Conservation (phyloP, 30 jellyfish, hydroid and myxozoan genomes). For the Sanderia malayensis region DNA sequence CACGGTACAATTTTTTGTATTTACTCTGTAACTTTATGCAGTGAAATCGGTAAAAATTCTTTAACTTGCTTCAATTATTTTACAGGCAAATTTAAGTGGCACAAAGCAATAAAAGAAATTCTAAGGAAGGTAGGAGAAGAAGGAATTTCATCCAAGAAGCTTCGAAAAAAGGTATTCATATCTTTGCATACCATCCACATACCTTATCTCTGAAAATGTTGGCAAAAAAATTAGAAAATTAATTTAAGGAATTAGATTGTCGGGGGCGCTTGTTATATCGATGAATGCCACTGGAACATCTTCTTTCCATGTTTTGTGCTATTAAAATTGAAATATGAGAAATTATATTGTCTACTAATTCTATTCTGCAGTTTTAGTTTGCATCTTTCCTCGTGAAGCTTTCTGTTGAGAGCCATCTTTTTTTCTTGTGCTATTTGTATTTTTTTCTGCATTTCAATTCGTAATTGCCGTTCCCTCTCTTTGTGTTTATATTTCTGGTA, state of each 20-base stretch:
- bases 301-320: neutral
- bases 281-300: neutral
- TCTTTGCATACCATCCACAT: too few relatives aligned
- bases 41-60: too few relatives aligned
- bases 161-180: constrained; percentile 82
- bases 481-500: constrained; percentile 25
- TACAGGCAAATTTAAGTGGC: constrained; percentile 92
- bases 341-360: constrained; percentile 29
- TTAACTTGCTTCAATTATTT: too few relatives aligned
- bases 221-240: too few relatives aligned
- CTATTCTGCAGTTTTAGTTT: constrained; percentile 28
- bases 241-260: too few relatives aligned
- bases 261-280: too few relatives aligned
- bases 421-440: constrained; percentile 31
- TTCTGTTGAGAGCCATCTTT: constrained; percentile 2
- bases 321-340: constrained; percentile 18
- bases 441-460: constrained; percentile 38
- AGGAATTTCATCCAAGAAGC: constrained; percentile 57
- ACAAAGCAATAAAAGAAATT: constrained; percentile 68
- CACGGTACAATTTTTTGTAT: neutral
- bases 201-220: too few relatives aligned
- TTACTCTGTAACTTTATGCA: neutral
- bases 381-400: constrained; percentile 36
- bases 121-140: constrained; percentile 63
- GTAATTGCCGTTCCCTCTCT: constrained; percentile 33